Percentiles rank a stretch among this genome's conserved stretches.
Evolutionary conservation across 2,888 invertebrate genomes (phyloP).

Genomic region (Carcina quercana): DNA sequence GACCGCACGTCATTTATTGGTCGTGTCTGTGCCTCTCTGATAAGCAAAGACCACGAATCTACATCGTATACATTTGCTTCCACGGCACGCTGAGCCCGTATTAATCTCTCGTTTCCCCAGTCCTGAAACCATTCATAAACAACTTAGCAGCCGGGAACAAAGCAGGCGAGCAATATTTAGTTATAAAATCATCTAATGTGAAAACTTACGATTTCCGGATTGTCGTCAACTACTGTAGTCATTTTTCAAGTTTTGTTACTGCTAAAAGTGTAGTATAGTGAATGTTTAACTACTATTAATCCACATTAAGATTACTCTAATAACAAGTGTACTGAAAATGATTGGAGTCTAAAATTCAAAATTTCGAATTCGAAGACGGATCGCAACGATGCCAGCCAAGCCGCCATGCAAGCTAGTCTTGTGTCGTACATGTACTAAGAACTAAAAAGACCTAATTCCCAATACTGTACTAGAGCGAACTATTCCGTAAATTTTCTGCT

Average conservation of each 20-base stretch:
- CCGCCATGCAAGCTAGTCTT: neutral
- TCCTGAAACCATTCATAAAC: constrained; percentile 72
- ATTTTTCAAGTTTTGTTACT: constrained; percentile 19
- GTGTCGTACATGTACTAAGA: too few species aligned
- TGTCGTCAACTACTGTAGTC: constrained; percentile 30
- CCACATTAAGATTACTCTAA: too few species aligned
- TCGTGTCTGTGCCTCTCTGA: constrained; percentile 93
- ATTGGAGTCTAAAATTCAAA: too few species aligned
- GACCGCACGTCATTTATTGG: constrained; percentile 92
- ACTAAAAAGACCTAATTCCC: too few species aligned
- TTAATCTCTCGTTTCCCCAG: constrained; percentile 91
- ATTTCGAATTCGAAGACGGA: neutral
- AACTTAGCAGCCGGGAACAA: neutral
- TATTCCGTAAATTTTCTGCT: too few species aligned
- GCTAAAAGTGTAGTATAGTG: neutral
- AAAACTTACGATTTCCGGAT: constrained; percentile 45
- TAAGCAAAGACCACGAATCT: constrained; percentile 97
- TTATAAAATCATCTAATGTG: neutral
- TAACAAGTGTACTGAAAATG: too few species aligned
- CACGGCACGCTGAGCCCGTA: constrained; percentile 88
- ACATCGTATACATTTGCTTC: constrained; percentile 94
- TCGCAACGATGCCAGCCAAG: neutral
- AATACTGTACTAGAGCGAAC: too few species aligned
- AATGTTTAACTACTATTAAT: too few species aligned
- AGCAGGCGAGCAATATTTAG: too few species aligned